A percentile compares a stretch with the other conserved stretches of the same genome.
phyloP scores from a whole-genome alignment of 2,797 vertebrate genomes.

The Lophotriccus pileatus region DNA sequence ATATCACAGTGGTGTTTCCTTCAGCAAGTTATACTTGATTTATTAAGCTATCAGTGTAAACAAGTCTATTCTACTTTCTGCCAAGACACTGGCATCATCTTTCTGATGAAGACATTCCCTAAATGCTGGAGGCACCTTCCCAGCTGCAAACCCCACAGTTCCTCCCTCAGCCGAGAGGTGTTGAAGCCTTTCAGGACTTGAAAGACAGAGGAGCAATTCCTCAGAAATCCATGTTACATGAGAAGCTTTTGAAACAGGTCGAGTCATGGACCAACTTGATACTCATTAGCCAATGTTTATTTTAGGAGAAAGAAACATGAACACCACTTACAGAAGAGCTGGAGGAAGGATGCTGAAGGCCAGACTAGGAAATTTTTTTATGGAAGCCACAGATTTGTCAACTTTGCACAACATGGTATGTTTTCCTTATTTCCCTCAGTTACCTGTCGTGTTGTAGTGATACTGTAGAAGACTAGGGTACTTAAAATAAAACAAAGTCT shows the following conservation, averaged over 20 bases:
- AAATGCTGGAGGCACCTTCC: neutral
- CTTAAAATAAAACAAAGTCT: neutral
- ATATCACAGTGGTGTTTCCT: neutral
- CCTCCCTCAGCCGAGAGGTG: neutral
- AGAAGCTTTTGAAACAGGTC: constrained; percentile 41
- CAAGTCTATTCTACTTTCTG: neutral
- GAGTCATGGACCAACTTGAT: neutral
- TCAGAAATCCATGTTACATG: neutral
- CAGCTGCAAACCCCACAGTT: neutral
- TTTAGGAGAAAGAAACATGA: constrained; percentile 38
- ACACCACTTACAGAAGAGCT: neutral
- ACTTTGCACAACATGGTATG: neutral
- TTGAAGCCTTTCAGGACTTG: neutral
- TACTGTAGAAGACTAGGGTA: neutral
- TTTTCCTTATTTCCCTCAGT: neutral
- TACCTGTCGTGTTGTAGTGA: neutral
- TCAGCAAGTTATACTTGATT: neutral
- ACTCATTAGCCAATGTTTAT: constrained; percentile 2
- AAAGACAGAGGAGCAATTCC: constrained; percentile 15
- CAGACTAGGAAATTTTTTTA: neutral
- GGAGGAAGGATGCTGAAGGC: constrained; percentile 15
- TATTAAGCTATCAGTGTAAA: neutral
- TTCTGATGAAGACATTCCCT: neutral
- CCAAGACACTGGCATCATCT: no score
- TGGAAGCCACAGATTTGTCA: neutral